phyloP scores from a whole-genome alignment of 2,797 vertebrate species.

The Phaenicophaeus curvirostris region DNA sequence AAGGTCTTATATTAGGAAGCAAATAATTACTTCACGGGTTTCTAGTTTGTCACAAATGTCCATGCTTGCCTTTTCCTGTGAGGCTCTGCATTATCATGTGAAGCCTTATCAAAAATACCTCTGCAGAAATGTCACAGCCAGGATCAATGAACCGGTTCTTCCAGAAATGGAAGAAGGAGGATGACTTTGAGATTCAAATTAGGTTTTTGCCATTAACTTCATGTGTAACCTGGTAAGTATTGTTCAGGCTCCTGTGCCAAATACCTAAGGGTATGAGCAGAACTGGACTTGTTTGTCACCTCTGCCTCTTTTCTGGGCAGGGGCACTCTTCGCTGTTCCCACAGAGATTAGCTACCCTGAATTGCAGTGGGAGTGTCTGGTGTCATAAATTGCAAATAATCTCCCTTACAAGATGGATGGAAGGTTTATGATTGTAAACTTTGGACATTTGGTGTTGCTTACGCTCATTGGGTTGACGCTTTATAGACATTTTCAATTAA shows the following conservation, averaged over 20 bases:
- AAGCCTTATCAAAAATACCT: background rate
- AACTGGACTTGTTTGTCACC: background rate
- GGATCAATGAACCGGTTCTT: background rate
- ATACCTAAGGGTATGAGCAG: background rate
- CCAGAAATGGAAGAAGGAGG: background rate
- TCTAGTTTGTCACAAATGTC: background rate
- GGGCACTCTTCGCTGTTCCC: background rate
- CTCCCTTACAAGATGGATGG: background rate
- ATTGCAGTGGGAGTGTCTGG: background rate
- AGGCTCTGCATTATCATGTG: accelerated
- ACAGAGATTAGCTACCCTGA: background rate
- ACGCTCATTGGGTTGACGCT: background rate
- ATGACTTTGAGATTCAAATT: background rate
- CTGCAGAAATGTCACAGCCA: background rate
- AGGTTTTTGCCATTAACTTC: background rate
- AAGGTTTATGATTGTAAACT: background rate
- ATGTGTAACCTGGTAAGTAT: background rate
- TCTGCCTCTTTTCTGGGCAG: background rate
- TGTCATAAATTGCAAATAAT: background rate
- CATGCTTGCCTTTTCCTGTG: background rate
- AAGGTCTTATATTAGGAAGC: background rate
- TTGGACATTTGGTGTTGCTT: background rate
- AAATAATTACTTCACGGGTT: background rate
- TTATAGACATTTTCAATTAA: background rate
- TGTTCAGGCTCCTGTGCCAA: background rate